Conservation (phyloP, 2,888 invertebrate genomes). For the Pseudococcus jackbeardsleyi region DNA sequence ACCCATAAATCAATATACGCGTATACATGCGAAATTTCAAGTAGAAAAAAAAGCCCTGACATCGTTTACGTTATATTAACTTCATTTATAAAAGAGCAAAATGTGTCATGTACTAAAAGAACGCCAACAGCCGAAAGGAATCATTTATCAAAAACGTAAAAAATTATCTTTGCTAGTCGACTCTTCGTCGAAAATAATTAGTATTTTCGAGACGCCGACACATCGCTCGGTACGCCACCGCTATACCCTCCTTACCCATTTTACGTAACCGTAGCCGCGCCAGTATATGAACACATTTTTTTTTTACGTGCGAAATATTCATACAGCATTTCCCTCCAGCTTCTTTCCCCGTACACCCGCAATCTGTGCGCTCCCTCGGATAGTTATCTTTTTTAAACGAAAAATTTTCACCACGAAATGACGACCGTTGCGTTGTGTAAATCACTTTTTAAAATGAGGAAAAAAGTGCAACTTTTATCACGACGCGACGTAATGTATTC, state of each 20-base stretch:
- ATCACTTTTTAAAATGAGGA: conserved; percentile 36
- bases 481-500: conserved; percentile 16
- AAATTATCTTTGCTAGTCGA: conserved; percentile 35
- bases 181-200: conserved; percentile 50
- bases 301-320: neutral
- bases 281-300: conserved; percentile 30
- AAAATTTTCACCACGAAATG: conserved; percentile 31
- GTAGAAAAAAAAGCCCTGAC: neutral
- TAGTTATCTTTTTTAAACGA: conserved; percentile 45
- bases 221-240: neutral
- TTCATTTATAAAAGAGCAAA: conserved; percentile 48
- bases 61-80: conserved; percentile 51
- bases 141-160: conserved; percentile 53
- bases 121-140: conserved; percentile 23
- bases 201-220: conserved; percentile 37
- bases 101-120: conserved; percentile 47
- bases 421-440: conserved; percentile 16
- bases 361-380: neutral
- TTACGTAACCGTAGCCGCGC: neutral
- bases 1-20: neutral
- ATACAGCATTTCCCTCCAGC: neutral
- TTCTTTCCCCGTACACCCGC: neutral
- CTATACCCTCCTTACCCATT: neutral
- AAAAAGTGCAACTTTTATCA: conserved; percentile 43
- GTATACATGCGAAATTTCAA: neutral